Conservation (phyloP, 1,140 invertebrate species). For the Dendroctonus valens region DNA sequence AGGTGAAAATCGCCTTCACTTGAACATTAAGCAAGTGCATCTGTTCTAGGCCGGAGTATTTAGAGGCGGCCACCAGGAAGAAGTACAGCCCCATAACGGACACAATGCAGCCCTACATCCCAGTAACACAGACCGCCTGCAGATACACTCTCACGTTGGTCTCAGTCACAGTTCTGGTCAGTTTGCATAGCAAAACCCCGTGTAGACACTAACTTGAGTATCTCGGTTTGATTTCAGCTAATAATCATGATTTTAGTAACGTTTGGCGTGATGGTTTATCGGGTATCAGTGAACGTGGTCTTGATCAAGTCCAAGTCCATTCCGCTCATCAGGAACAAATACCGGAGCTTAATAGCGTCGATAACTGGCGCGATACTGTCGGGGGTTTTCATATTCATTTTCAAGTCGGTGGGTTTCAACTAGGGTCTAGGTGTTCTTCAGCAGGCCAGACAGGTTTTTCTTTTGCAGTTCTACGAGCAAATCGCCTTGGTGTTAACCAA, state of each 20-base stretch:
- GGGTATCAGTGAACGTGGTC: conserved; percentile 21
- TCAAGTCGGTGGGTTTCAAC: conserved; percentile 66
- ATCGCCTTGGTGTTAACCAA: conserved; percentile 89
- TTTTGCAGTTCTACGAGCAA: conserved; percentile 75
- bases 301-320: conserved; percentile 4
- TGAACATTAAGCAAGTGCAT: background rate
- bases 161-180: conserved; percentile 74
- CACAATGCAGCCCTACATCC: conserved; percentile 72
- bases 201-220: background rate
- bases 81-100: conserved; percentile 68
- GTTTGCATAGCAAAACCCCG: conserved; percentile 19
- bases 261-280: conserved; percentile 34
- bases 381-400: conserved; percentile 77
- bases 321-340: conserved; percentile 50
- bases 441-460: background rate
- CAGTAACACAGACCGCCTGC: conserved; percentile 78
- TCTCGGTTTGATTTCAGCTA: conserved; percentile 20
- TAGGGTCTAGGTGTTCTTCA: background rate
- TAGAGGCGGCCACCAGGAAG: conserved; percentile 62
- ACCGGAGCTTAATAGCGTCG: conserved; percentile 69
- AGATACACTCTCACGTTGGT: conserved; percentile 77
- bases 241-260: conserved; percentile 27
- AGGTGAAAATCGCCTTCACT: conserved; percentile 10
- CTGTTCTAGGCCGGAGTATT: conserved; percentile 64
- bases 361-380: conserved; percentile 80